Conservation (phyloP, 2,888 invertebrate species). For the Callyntrura guangdongensis region DNA sequence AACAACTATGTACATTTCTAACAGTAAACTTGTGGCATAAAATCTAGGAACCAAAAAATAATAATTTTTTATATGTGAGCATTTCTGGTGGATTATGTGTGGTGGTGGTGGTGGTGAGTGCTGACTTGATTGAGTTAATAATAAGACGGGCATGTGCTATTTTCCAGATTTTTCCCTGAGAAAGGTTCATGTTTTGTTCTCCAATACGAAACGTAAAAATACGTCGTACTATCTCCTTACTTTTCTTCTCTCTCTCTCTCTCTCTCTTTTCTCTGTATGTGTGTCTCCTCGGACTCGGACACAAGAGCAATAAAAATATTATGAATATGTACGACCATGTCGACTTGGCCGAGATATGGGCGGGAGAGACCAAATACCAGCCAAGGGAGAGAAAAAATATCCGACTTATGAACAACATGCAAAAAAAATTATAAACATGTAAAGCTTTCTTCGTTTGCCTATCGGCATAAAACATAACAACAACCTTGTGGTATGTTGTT, state of each 20-base stretch:
- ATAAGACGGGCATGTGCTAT: conserved; percentile 53
- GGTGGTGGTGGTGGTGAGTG: conserved; percentile 20
- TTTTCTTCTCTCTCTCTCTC: conserved; percentile 2
- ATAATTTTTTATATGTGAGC: not conserved
- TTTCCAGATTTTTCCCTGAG: conserved; percentile 52
- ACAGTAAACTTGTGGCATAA: not conserved
- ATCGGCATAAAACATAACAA: conserved; percentile 51
- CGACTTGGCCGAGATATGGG: conserved; percentile 32
- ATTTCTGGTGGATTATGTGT: not conserved
- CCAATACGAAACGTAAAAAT: not conserved
- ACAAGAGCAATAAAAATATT: conserved; percentile 51
- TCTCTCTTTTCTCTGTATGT: conserved; percentile 1
- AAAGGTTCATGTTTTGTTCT: conserved; percentile 18
- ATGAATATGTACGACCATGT: conserved; percentile 53
- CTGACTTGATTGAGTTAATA: conserved; percentile 36
- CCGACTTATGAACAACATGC: conserved; percentile 39
- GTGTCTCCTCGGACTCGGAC: conserved; percentile 40
- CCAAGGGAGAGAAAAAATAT: conserved; percentile 17
- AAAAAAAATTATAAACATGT: conserved; percentile 53
- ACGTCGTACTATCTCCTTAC: not conserved
- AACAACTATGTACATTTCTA: not conserved
- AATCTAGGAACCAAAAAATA: not conserved
- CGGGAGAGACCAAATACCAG: conserved; percentile 25
- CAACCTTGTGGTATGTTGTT: conserved; percentile 59
- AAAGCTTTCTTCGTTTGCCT: conserved; percentile 40